Evolutionary conservation across 1,140 invertebrate species (phyloP), one percentile per base, ranked within the genome.

Genomic region (Megalopta genalis): DNA sequence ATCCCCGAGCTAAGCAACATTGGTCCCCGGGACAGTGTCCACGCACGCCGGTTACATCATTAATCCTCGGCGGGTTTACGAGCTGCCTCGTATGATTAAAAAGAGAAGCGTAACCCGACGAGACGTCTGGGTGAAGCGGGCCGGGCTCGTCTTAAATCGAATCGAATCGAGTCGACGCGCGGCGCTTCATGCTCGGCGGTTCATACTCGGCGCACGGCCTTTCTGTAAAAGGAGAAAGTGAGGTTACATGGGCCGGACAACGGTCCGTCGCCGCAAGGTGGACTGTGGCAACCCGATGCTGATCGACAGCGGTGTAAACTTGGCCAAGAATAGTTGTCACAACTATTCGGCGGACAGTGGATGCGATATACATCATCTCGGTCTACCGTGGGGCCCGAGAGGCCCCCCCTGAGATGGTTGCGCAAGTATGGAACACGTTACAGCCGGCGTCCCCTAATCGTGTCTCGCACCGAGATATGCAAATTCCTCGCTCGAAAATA

Each of bases 221-320:
- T 69, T 82, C 57, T 77, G 37, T 62, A 78, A 83, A 79, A 86
- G 70, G 77, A 83, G 81, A 86, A 86, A 86, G 81, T 71, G 52
- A 71, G 66, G 67, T 86, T 83, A 75, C 76, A 74, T 25, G 49
- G 49, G 32, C 32, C 54, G 27, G 7, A 9, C 54, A 54, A 69
- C 52, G 32, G 69, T 16, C 62, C 46, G 54, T 60, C 63, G 63
- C 21, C 32, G 42, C 46, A 46, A 59, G 69, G 25, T 78, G 66
- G 68, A 67, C 10, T 86, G 68, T 77, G 27, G 23, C 68, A 77
- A 83, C 18, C 7, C 42, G 27, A 74, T n/a, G 69, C 27, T 68
- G 72, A 74, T 77, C 42, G 64, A 71, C 49, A 69, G 21, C 65
- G 14, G 4, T 23, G 65, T 46, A 78, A 86, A 83, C 60, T 86